Percentiles rank a stretch among this genome's conserved stretches.
Evolutionary conservation across 1,140 invertebrate species (phyloP).

Genomic region (Belonocnema kinseyi): DNA sequence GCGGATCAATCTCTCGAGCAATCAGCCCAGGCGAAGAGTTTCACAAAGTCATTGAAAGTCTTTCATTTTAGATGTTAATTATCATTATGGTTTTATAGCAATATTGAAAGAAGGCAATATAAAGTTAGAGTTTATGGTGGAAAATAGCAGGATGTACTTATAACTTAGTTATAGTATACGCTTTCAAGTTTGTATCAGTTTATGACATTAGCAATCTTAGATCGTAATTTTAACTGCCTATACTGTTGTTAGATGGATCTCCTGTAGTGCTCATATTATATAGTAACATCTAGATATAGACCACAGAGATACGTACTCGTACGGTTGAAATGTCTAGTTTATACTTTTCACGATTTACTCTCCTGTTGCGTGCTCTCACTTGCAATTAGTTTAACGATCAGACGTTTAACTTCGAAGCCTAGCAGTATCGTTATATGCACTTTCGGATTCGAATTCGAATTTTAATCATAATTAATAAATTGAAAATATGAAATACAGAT

Average conservation of each 20-base stretch:
- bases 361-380: constrained; percentile 52
- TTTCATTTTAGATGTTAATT: too few relatives aligned
- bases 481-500: too few relatives aligned
- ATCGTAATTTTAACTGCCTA: background rate
- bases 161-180: background rate
- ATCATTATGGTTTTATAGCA: too few relatives aligned
- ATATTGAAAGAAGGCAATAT: too few relatives aligned
- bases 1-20: too few relatives aligned
- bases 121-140: background rate
- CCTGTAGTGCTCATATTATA: constrained; percentile 9
- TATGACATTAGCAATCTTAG: constrained; percentile 3
- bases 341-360: constrained; percentile 38
- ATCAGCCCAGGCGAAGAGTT: too few relatives aligned
- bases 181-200: constrained; percentile 3
- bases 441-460: background rate
- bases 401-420: background rate
- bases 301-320: background rate
- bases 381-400: constrained; percentile 51
- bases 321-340: background rate
- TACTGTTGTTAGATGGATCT: background rate
- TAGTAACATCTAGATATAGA: background rate
- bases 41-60: too few relatives aligned
- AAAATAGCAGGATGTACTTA: background rate
- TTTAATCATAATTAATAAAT: background rate
- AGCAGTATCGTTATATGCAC: background rate